Evolutionary conservation across 2,888 invertebrate genomes (phyloP).

Genomic region (Lymantria monacha): DNA sequence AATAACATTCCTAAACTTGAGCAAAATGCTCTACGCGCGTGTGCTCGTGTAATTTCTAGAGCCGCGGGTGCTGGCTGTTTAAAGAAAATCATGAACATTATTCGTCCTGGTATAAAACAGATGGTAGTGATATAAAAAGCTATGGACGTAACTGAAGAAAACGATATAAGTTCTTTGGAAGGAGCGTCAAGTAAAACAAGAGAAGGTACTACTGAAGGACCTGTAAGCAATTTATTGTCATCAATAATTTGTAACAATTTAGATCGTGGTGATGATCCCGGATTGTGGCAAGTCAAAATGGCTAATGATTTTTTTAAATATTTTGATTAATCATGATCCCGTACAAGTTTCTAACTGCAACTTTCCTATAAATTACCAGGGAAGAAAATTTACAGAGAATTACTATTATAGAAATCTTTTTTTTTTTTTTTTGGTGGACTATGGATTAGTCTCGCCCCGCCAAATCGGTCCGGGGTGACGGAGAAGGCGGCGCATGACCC

Average conservation of each 20-base stretch:
- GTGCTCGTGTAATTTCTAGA: too few species aligned
- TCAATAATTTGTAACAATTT: neutral
- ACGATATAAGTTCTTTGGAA: neutral
- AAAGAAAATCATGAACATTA: too few species aligned
- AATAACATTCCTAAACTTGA: too few species aligned
- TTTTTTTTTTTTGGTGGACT: too few species aligned
- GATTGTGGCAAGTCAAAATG: neutral
- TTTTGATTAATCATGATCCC: neutral
- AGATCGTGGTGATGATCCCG: neutral
- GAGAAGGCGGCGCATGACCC: too few species aligned
- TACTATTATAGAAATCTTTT: too few species aligned
- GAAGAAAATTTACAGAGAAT: constrained; percentile 15
- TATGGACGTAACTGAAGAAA: neutral
- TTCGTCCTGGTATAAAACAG: too few species aligned
- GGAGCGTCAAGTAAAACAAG: neutral
- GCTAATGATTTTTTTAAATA: neutral
- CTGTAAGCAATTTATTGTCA: neutral
- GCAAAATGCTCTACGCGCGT: too few species aligned
- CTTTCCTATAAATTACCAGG: constrained; percentile 1
- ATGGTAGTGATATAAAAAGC: too few species aligned
- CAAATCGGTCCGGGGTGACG: too few species aligned
- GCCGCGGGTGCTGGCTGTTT: too few species aligned
- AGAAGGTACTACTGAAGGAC: neutral
- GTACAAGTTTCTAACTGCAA: neutral
- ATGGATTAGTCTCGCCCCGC: too few species aligned